Evolutionary conservation across 2,797 vertebrate species (phyloP).

Genomic region (Brachyalestes nurse): DNA sequence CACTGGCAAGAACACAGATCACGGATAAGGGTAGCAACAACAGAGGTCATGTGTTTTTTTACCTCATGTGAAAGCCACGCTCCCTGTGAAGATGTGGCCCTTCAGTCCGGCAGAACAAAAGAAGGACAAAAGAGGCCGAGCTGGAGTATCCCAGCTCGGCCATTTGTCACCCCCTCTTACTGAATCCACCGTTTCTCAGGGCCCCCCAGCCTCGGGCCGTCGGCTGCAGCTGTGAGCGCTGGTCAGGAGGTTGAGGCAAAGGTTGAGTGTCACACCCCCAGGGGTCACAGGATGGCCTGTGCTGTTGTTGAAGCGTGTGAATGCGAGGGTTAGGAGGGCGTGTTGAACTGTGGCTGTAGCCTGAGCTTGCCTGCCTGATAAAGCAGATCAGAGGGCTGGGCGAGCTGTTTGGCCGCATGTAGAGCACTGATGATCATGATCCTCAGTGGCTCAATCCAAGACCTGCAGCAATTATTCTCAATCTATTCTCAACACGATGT

Average conservation of each 20-base stretch:
- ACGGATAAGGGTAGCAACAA: constrained; percentile 46
- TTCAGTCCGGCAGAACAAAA: constrained; percentile 33
- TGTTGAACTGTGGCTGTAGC: constrained; percentile 71
- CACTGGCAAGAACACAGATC: constrained; percentile 39
- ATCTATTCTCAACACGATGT: not conserved
- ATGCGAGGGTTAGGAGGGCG: constrained; percentile 74
- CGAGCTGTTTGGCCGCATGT: constrained; percentile 27
- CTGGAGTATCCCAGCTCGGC: constrained; percentile 48
- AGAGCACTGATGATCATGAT: constrained; percentile 39
- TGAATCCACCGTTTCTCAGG: constrained; percentile 50
- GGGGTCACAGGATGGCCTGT: constrained; percentile 75
- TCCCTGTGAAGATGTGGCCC: constrained; percentile 47
- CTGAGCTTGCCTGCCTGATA: constrained; percentile 68
- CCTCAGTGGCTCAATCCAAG: constrained; percentile 12
- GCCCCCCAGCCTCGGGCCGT: constrained; percentile 48
- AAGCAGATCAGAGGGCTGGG: constrained; percentile 49
- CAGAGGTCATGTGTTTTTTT: constrained; percentile 51
- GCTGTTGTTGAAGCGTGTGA: constrained; percentile 75
- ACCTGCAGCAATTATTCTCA: constrained; percentile 22
- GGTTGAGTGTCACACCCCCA: constrained; percentile 82
- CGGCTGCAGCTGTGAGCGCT: constrained; percentile 77
- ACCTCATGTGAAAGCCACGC: constrained; percentile 11
- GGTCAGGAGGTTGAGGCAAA: constrained; percentile 81
- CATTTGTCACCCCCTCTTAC: constrained; percentile 63
- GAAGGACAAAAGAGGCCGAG: constrained; percentile 59